Evolutionary conservation across 2,888 invertebrate genomes (phyloP).

Genomic region (Folsomia manolachei): DNA sequence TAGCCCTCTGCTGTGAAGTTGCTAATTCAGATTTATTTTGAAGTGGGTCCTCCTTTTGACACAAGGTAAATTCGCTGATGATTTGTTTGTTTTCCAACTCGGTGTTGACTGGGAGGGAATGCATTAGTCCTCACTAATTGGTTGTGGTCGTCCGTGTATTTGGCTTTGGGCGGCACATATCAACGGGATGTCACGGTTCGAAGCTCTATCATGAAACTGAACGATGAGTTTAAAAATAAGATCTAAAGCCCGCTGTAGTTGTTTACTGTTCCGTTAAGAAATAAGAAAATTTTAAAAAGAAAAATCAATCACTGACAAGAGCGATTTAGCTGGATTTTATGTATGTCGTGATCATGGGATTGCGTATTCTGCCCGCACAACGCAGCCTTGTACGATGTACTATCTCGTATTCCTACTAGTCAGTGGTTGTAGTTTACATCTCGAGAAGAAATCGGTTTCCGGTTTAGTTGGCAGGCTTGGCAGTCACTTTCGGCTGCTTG

Average conservation of each 20-base stretch:
- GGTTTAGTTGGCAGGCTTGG: background rate
- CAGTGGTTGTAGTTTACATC: background rate
- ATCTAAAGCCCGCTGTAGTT: no score
- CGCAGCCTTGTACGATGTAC: no score
- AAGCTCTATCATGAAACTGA: no score
- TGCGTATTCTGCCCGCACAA: background rate
- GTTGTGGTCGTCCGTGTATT: background rate
- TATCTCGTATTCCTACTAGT: no score
- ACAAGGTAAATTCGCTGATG: background rate
- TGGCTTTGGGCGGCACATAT: no score
- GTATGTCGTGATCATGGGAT: background rate
- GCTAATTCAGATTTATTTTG: background rate
- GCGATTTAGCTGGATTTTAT: slow-evolving; percentile 35
- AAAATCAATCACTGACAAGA: slow-evolving; percentile 46
- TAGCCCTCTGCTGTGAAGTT: no score
- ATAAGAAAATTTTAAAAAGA: background rate
- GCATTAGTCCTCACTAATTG: background rate
- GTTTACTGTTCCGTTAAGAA: background rate
- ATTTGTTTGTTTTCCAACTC: background rate
- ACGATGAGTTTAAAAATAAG: no score
- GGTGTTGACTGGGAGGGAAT: background rate
- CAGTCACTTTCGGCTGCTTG: no score
- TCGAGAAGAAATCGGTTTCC: background rate
- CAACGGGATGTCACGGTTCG: no score
- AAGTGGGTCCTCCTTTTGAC: background rate